These are phyloP conservation scores for Brachionus sp. DNA, from an alignment of 1,140 invertebrate species.

Conservation along the genomic window DNA sequence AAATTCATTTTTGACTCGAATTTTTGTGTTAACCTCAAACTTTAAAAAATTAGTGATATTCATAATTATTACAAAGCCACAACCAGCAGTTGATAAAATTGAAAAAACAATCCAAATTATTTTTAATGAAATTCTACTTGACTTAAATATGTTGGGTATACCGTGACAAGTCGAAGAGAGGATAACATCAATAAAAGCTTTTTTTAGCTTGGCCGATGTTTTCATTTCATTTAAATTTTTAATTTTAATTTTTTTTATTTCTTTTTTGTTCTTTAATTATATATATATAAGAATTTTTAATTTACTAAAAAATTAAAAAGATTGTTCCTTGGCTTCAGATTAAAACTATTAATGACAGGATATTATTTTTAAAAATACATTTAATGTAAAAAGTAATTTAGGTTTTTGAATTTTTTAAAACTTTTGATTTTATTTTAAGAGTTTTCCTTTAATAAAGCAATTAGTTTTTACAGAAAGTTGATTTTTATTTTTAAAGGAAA, in stretches of 20 bases:
- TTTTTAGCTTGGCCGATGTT: background rate
- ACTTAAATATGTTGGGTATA: constrained; percentile 18
- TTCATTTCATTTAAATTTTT: background rate
- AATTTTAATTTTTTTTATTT: background rate
- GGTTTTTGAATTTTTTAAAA: too few species aligned
- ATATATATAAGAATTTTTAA: too few species aligned
- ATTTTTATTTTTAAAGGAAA: too few species aligned
- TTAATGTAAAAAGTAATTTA: too few species aligned
- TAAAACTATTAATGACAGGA: too few species aligned
- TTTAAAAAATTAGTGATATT: background rate
- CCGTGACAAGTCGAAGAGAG: constrained; percentile 23
- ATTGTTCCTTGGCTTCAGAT: too few species aligned
- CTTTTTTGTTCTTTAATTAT: too few species aligned
- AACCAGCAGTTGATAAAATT: background rate
- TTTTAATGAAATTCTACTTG: background rate
- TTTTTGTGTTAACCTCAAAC: constrained; percentile 15
- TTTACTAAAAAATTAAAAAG: too few species aligned
- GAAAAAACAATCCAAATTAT: background rate
- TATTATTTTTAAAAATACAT: too few species aligned
- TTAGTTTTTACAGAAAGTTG: too few species aligned
- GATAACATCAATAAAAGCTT: background rate
- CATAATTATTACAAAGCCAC: background rate
- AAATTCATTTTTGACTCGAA: background rate
- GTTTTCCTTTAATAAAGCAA: too few species aligned
- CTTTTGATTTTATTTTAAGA: too few species aligned